phyloP scores from a whole-genome alignment of 1,140 invertebrate genomes.

The Neodiprion virginianus region DNA sequence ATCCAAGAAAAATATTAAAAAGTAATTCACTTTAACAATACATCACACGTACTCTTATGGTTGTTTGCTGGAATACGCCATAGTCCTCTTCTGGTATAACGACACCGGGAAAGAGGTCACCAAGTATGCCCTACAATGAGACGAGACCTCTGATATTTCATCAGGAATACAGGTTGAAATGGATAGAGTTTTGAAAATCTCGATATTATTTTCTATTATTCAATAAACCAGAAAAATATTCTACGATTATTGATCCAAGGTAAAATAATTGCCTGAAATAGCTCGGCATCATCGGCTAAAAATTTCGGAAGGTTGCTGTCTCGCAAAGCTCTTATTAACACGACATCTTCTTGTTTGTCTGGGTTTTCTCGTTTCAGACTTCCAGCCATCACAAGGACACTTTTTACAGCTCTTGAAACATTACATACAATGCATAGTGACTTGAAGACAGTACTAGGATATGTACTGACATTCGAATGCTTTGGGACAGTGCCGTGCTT shows the following conservation, averaged over 20 bases:
- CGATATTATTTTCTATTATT: background rate
- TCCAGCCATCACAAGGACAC: constrained; percentile 84
- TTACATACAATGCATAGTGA: constrained; percentile 18
- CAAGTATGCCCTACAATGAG: constrained; percentile 79
- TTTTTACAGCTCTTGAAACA: constrained; percentile 62
- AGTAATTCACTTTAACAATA: constrained; percentile 11
- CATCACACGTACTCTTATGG: constrained; percentile 46
- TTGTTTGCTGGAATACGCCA: constrained; percentile 70
- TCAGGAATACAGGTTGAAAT: constrained; percentile 7
- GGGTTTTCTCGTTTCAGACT: constrained; percentile 86
- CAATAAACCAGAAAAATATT: background rate
- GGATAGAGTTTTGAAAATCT: background rate
- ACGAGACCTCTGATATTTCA: background rate
- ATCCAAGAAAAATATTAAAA: background rate
- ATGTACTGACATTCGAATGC: constrained; percentile 3
- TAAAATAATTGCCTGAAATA: constrained; percentile 66
- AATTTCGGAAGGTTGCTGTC: constrained; percentile 95
- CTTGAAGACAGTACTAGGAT: constrained; percentile 8
- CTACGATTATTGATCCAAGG: background rate
- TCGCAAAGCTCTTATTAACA: constrained; percentile 81
- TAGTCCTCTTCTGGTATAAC: constrained; percentile 81
- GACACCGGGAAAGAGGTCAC: constrained; percentile 88
- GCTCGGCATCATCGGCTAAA: constrained; percentile 80
- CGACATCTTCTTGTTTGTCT: constrained; percentile 80
- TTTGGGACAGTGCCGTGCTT: constrained; percentile 41